Evolutionary conservation across 2,113 vertebrate genomes (phyloP).

Genomic region (Dicerorhinus sumatrensis): DNA sequence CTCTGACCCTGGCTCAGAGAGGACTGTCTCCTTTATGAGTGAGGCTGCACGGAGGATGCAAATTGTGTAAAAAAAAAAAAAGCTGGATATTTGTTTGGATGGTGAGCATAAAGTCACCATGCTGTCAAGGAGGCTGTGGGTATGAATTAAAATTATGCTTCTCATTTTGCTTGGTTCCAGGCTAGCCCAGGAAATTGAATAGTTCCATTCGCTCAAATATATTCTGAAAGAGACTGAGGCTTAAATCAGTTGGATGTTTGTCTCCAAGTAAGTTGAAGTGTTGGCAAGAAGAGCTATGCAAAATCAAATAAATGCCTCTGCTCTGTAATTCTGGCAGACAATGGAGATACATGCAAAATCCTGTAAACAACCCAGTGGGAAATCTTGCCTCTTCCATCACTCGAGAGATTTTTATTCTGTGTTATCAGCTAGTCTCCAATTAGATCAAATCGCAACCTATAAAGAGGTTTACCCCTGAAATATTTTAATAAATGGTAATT

Average conservation of each 20-base stretch:
- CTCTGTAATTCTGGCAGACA: not conserved
- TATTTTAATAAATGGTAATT: not conserved
- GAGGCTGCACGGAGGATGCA: not conserved
- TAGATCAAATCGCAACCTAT: not conserved
- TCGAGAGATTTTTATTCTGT: not conserved
- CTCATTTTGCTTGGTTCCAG: not conserved
- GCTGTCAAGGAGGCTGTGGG: not conserved
- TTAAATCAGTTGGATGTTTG: not conserved
- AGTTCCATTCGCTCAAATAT: not conserved
- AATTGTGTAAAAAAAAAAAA: not conserved
- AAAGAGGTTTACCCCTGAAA: not conserved
- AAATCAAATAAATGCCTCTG: slow-evolving; percentile 1
- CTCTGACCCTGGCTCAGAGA: slow-evolving; percentile 19
- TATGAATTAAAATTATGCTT: not conserved
- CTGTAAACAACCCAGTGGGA: not conserved
- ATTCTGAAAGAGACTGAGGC: not conserved
- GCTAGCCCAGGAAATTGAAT: not conserved
- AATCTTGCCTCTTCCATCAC: not conserved
- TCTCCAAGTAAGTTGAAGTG: not conserved
- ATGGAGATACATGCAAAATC: not conserved
- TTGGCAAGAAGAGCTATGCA: not conserved
- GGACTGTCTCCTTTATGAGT: not conserved
- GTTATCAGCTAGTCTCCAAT: not conserved
- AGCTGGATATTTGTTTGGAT: not conserved
- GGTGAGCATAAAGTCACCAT: not conserved